Percentiles rank a stretch among this genome's conserved stretches.
phyloP scores from a whole-genome alignment of 2,113 vertebrate genomes.

The Mastomys natalensis region DNA sequence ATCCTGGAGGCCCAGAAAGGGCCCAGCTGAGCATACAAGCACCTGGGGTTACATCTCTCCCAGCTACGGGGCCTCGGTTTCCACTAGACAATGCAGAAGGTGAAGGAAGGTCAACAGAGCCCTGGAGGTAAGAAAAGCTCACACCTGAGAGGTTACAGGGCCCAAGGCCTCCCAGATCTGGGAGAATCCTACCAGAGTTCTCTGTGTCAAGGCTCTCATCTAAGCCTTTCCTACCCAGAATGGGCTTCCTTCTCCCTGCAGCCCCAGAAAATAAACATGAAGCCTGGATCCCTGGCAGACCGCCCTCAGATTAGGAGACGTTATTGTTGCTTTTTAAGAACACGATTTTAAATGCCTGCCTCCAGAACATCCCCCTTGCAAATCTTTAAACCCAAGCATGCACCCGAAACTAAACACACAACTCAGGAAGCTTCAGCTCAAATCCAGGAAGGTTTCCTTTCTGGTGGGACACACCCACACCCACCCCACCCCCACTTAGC shows the following conservation, averaged over 20 bases:
- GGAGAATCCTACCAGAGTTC: neutral
- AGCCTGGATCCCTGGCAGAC: neutral
- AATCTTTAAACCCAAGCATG: constrained; percentile 6
- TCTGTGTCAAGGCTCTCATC: neutral
- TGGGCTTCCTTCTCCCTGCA: neutral
- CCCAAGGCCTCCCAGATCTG: neutral
- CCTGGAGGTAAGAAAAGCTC: neutral
- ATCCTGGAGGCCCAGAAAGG: neutral
- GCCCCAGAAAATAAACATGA: neutral
- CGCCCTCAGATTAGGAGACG: neutral
- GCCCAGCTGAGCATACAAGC: neutral
- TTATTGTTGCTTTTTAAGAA: neutral
- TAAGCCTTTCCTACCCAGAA: neutral
- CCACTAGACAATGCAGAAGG: neutral
- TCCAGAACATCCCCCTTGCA: neutral
- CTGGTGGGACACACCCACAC: too few relatives aligned
- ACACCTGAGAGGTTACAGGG: neutral
- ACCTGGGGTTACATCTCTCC: neutral
- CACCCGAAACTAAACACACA: neutral
- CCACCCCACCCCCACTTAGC: neutral
- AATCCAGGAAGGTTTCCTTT: neutral
- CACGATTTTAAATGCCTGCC: neutral
- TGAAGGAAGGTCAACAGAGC: neutral
- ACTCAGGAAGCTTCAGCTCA: neutral
- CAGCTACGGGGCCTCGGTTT: neutral